Evolutionary conservation across 2,888 invertebrate species (phyloP), one percentile per base, ranked within the genome.

Genomic region (Agrochola macilenta): DNA sequence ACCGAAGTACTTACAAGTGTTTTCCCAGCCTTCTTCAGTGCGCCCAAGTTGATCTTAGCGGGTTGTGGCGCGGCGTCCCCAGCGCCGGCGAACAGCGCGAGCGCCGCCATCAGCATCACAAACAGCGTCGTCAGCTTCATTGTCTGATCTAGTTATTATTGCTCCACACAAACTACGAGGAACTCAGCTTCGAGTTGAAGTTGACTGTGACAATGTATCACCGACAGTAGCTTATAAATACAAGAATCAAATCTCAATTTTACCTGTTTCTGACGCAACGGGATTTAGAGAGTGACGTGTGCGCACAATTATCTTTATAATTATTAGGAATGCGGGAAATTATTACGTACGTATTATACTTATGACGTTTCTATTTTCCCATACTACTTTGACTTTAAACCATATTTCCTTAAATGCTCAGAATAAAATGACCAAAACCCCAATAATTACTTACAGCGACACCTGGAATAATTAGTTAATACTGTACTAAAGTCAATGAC

Each of bases 1-100:
- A 35, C n/a, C n/a, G 49, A 49, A 49, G 5, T 49, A 49, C 49
- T 49, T 86, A 93, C 92, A 82, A 93, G 85, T 20, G 81, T 79
- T 88, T 89, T 79, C 23, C 90, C 92, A 49, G 91, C 91, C 74
- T 89, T 92, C 79, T 88, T 91, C 39, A 93, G 89, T 7, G 89
- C 90, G 11, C 5, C 23, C 12, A 7, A 54, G 63, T 69, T 26
- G 14, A 71, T 1, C 57, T 71, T 72, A 30, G 57, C 64, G 2
- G 81, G 81, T 20, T 49, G 30, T 0, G 81, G 78, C 17, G 69
- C 69, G 11, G 82, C 82, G 11, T 66, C 61, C 12, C 78, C 35
- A 9, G 72, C 70, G 5, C 78, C 54, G 5, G 57, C 54, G 26
- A 81, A 74, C 20, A 81, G 17, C 8, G 78, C 72, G 7, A 82